These are phyloP conservation scores for Paramormyrops hopkinsi DNA, from an alignment of 2,797 vertebrate genomes.

Conservation along the genomic window DNA sequence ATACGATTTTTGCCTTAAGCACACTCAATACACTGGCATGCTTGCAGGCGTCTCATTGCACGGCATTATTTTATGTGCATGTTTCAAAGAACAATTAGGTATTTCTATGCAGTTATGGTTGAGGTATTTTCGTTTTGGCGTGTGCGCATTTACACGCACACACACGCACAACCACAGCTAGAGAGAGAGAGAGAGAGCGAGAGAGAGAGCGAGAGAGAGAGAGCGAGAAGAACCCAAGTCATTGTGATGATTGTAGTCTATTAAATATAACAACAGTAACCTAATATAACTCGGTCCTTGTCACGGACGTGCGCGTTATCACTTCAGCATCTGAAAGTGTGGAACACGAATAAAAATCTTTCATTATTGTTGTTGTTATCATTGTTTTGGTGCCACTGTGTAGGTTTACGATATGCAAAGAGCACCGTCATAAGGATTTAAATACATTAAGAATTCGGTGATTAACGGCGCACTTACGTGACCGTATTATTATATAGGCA, in stretches of 20 bases:
- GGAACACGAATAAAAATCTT: background rate
- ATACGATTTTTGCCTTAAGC: background rate
- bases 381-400: background rate
- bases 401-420: background rate
- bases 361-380: background rate
- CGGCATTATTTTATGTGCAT: background rate
- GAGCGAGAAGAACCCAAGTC: background rate
- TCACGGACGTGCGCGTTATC: background rate
- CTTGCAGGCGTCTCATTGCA: background rate
- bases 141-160: background rate
- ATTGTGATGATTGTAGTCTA: constrained; percentile 4
- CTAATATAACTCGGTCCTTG: background rate
- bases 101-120: background rate
- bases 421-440: background rate
- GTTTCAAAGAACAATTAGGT: background rate
- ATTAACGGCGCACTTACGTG: background rate
- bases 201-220: background rate
- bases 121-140: constrained; percentile 4
- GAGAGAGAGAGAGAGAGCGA: background rate
- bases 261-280: constrained; percentile 7
- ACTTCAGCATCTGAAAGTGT: background rate
- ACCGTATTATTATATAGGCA: background rate
- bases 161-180: background rate
- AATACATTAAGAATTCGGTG: background rate
- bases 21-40: background rate